These are phyloP conservation scores for Harpagoxenus sublaevis DNA, from an alignment of 2,888 invertebrate genomes.

Conservation along the genomic window DNA sequence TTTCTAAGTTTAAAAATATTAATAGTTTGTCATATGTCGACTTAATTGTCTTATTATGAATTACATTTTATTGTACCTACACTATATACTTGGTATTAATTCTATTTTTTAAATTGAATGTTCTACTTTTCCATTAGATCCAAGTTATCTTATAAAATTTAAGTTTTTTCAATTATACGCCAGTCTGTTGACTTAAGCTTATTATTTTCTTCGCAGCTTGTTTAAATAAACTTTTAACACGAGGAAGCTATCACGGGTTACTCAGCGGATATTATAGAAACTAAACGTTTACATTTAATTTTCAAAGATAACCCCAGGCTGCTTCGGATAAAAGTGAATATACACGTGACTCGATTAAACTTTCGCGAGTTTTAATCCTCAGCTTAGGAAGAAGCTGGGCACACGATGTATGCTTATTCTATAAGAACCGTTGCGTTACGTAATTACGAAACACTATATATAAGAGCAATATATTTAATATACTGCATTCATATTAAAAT, in stretches of 20 bases:
- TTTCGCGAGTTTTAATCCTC: constrained; percentile 47
- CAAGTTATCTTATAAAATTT: constrained; percentile 15
- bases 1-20: neutral
- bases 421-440: neutral
- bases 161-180: constrained; percentile 39
- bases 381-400: constrained; percentile 32
- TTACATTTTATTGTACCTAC: neutral
- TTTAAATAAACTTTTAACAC: constrained; percentile 49
- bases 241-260: constrained; percentile 35
- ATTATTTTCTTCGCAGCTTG: constrained; percentile 37
- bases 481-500: neutral
- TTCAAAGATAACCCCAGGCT: constrained; percentile 48
- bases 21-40: neutral
- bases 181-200: constrained; percentile 23
- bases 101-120: neutral
- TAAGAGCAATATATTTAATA: constrained; percentile 5
- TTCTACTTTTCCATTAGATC: neutral
- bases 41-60: neutral
- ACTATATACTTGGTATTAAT: neutral
- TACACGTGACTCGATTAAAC: constrained; percentile 54
- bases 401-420: constrained; percentile 6
- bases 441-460: constrained; percentile 8
- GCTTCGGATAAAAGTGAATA: constrained; percentile 48
- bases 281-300: constrained; percentile 52
- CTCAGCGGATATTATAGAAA: constrained; percentile 51